These are phyloP conservation scores for Helarctos malayanus DNA, from an alignment of 2,797 vertebrate genomes.

Conservation along the genomic window DNA sequence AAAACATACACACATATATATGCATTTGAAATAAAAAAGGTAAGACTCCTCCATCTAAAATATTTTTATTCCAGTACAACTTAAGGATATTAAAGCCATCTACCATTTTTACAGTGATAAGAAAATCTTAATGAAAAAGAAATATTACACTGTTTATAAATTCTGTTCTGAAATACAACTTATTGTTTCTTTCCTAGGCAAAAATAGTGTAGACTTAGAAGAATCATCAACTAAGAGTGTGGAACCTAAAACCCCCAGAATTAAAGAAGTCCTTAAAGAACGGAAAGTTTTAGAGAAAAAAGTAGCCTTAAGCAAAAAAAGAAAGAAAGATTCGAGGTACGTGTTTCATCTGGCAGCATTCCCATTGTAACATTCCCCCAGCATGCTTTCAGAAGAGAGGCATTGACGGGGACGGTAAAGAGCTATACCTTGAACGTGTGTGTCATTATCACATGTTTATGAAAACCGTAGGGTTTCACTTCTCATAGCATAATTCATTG, in stretches of 20 bases:
- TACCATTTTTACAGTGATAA: slow-evolving; percentile 52
- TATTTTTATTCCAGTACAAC: slow-evolving; percentile 46
- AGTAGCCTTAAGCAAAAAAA: slow-evolving; percentile 96
- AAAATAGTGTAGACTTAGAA: slow-evolving; percentile 85
- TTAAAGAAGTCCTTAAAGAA: slow-evolving; percentile 98
- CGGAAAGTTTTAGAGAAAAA: slow-evolving; percentile 98
- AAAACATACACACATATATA: background rate
- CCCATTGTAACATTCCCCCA: background rate
- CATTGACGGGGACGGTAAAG: background rate
- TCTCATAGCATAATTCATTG: background rate
- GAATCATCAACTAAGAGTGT: slow-evolving; percentile 84
- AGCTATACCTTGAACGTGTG: background rate
- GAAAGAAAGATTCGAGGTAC: slow-evolving; percentile 95
- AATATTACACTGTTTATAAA: slow-evolving; percentile 15
- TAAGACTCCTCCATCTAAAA: background rate
- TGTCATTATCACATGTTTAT: background rate
- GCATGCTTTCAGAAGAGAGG: background rate
- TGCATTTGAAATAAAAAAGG: slow-evolving; percentile 8
- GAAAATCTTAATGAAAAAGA: slow-evolving; percentile 56
- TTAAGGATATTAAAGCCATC: slow-evolving; percentile 19
- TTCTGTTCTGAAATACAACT: slow-evolving; percentile 45
- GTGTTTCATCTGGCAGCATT: background rate
- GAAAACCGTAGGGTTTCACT: background rate
- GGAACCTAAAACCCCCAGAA: slow-evolving; percentile 90
- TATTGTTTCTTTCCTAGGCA: slow-evolving; percentile 84